A percentile compares a stretch with the other conserved stretches of the same genome.
Evolutionary conservation across 2,113 vertebrate genomes (phyloP).

Genomic region (Ammodytes marinus): DNA sequence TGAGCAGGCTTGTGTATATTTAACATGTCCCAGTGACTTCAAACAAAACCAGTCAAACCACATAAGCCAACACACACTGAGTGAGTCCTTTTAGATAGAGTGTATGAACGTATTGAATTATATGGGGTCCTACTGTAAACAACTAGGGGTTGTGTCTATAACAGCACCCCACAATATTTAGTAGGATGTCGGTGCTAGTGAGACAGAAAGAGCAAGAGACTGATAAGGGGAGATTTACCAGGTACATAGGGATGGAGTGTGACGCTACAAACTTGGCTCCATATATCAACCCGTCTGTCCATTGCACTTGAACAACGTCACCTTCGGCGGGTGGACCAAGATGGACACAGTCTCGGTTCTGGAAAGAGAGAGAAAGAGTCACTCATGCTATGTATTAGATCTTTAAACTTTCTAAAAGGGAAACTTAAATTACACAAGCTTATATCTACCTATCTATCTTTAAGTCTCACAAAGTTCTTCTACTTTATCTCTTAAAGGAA

Average conservation of each 20-base stretch:
- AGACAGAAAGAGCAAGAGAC: background rate
- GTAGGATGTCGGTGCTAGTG: too few relatives aligned
- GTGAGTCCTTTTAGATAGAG: background rate
- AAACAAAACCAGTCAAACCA: too few relatives aligned
- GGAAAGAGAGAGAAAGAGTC: conserved; percentile 12
- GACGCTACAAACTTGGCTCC: conserved; percentile 96
- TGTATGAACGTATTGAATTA: background rate
- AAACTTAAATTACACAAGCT: background rate
- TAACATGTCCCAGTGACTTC: background rate
- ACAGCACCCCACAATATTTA: too few relatives aligned
- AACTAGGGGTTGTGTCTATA: too few relatives aligned
- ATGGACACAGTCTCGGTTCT: conserved; percentile 93
- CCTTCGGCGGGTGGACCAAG: conserved; percentile 92
- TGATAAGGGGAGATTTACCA: conserved; percentile 83
- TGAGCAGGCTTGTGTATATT: background rate
- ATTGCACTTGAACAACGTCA: conserved; percentile 94
- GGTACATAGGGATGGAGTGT: conserved; percentile 97
- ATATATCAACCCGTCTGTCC: conserved; percentile 96
- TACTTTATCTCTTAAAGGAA: too few relatives aligned
- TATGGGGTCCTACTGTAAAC: too few relatives aligned
- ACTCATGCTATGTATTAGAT: background rate
- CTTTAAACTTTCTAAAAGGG: background rate
- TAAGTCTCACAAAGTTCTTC: background rate
- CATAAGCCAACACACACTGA: background rate
- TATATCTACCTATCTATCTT: too few relatives aligned